These are phyloP conservation scores for Philypnodon macrostomus DNA, from an alignment of 2,797 vertebrate genomes.

Conservation along the genomic window DNA sequence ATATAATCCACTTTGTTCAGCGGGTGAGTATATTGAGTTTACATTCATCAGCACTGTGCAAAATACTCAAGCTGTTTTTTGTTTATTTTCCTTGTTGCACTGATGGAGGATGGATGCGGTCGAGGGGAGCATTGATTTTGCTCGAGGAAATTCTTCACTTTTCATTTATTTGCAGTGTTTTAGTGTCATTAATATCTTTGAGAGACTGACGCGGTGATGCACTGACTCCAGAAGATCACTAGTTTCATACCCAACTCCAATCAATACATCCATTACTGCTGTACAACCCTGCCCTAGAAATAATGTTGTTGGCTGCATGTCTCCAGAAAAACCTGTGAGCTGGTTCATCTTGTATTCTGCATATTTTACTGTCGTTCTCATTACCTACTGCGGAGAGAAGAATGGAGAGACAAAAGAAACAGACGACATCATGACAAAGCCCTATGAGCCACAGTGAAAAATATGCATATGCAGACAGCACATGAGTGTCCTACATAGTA, in stretches of 20 bases:
- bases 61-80: constrained; percentile 24
- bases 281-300: not conserved
- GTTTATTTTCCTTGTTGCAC: constrained; percentile 15
- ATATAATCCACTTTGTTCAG: constrained; percentile 22
- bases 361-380: constrained; percentile 25
- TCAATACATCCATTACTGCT: constrained; percentile 14
- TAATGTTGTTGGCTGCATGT: constrained; percentile 15
- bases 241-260: constrained; percentile 15
- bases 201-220: constrained; percentile 14
- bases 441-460: no score
- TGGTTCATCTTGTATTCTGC: constrained; percentile 31
- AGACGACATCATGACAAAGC: constrained; percentile 4
- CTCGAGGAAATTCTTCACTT: constrained; percentile 15
- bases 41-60: constrained; percentile 20
- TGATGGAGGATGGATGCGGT: constrained; percentile 9
- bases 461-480: no score
- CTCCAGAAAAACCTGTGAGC: constrained; percentile 3
- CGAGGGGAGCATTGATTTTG: constrained; percentile 27
- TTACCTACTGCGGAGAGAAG: constrained; percentile 26
- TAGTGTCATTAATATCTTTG: constrained; percentile 33
- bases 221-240: constrained; percentile 13
- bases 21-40: constrained; percentile 26
- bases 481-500: no score
- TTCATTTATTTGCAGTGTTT: constrained; percentile 31
- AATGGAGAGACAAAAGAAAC: constrained; percentile 12